Evolutionary conservation across 1,140 invertebrate species (phyloP).

Genomic region (Temnothorax nylanderi): DNA sequence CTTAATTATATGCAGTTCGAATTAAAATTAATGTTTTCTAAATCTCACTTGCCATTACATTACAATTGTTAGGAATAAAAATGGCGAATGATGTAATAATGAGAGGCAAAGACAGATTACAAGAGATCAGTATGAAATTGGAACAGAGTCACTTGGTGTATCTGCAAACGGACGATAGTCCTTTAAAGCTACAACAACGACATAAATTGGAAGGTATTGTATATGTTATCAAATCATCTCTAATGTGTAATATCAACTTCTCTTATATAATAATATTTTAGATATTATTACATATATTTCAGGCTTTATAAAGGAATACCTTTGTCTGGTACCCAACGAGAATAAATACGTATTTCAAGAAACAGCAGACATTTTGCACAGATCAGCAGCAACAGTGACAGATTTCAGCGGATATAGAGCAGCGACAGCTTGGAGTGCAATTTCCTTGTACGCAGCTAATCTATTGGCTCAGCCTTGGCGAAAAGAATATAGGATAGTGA

Average conservation of each 20-base stretch:
- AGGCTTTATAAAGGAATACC: conserved; percentile 92
- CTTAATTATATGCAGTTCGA: background rate
- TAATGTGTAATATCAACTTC: background rate
- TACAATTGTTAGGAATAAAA: conserved; percentile 64
- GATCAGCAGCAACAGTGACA: conserved; percentile 88
- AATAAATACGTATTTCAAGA: conserved; percentile 92
- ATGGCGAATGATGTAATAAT: conserved; percentile 85
- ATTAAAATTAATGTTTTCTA: background rate
- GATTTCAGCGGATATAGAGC: conserved; percentile 93
- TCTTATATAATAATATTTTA: background rate
- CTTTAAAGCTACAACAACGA: conserved; percentile 90
- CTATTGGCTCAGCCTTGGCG: conserved; percentile 94
- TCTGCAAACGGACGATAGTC: conserved; percentile 91
- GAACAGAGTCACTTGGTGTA: conserved; percentile 90
- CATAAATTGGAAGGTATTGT: conserved; percentile 90
- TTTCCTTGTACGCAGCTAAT: conserved; percentile 94
- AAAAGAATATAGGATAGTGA: conserved; percentile 92
- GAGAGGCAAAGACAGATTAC: conserved; percentile 85
- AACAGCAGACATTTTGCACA: conserved; percentile 91
- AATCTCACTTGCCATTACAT: background rate
- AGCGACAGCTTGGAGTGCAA: conserved; percentile 92
- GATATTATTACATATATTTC: conserved; percentile 82
- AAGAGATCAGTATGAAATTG: conserved; percentile 89
- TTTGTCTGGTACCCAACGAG: conserved; percentile 92
- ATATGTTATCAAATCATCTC: background rate